These are phyloP conservation scores for Rhynchomys soricoides DNA, from an alignment of 2,113 vertebrate species.

Conservation along the genomic window DNA sequence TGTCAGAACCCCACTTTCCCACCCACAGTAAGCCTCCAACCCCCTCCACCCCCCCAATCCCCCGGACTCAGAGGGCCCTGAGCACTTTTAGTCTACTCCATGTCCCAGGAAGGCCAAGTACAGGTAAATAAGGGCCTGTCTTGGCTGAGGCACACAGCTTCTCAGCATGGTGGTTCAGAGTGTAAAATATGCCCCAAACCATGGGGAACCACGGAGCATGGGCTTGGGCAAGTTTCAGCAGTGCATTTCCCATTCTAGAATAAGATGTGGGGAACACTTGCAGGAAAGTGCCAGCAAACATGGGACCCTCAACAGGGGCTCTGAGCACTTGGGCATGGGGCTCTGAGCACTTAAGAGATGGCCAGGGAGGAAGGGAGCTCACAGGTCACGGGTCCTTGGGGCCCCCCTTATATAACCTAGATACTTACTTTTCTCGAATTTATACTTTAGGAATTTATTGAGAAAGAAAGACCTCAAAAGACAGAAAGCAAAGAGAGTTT, in stretches of 20 bases:
- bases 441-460: neutral
- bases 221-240: neutral
- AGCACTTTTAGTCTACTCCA: slow-evolving; percentile 5
- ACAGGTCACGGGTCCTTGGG: neutral
- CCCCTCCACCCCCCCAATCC: too few species aligned
- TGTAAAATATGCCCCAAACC: slow-evolving; percentile 78
- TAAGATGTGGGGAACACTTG: neutral
- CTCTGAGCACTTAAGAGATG: too few species aligned
- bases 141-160: slow-evolving; percentile 67
- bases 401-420: neutral
- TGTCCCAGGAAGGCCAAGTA: slow-evolving; percentile 58
- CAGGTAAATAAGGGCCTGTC: slow-evolving; percentile 75
- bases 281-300: neutral
- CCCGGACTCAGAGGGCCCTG: neutral
- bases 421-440: neutral
- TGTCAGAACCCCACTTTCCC: neutral
- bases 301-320: fast-evolving
- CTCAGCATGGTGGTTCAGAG: slow-evolving; percentile 78
- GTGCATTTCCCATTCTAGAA: neutral
- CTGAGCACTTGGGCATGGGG: neutral
- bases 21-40: fast-evolving
- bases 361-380: neutral
- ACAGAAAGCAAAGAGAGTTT: neutral
- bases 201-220: neutral
- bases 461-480: neutral